Evolutionary conservation across 2,113 vertebrate genomes (phyloP).

Genomic region (Baryphthengus martii): DNA sequence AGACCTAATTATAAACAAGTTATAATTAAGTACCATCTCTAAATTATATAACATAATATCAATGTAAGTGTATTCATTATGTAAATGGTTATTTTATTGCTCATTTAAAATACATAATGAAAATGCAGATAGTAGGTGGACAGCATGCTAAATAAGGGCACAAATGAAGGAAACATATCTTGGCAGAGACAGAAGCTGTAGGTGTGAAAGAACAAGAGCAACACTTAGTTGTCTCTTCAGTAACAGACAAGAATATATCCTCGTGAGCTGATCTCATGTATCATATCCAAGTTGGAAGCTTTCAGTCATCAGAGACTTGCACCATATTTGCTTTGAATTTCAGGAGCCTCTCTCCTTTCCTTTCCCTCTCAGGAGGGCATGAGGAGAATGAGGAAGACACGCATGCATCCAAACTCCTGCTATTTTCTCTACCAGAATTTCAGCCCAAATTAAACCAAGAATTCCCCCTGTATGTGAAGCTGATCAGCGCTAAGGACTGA

Average conservation of each 20-base stretch:
- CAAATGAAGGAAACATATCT: slow-evolving; percentile 2
- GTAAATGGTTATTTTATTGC: slow-evolving; percentile 51
- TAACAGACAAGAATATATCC: not conserved
- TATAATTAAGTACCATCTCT: slow-evolving; percentile 45
- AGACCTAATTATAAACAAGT: slow-evolving; percentile 54
- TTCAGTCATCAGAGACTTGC: not conserved
- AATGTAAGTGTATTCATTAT: slow-evolving; percentile 39
- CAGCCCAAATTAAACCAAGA: not conserved
- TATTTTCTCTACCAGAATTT: not conserved
- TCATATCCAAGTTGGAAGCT: not conserved
- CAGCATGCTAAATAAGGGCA: slow-evolving; percentile 47
- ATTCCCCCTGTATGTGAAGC: not conserved
- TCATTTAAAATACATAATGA: slow-evolving; percentile 57
- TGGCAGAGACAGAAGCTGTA: slow-evolving; percentile 16
- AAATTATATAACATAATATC: slow-evolving; percentile 48
- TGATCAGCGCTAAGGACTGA: not conserved
- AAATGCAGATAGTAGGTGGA: slow-evolving; percentile 53
- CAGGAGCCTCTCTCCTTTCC: not conserved
- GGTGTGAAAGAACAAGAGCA: slow-evolving; percentile 52
- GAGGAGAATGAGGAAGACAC: not conserved
- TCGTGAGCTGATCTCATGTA: not conserved
- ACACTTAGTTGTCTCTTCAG: not conserved
- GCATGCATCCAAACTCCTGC: not conserved
- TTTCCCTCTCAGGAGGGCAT: not conserved
- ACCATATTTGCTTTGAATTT: not conserved